These are phyloP conservation scores for Charanyca ferruginea DNA, from an alignment of 2,888 invertebrate species.

Conservation along the genomic window DNA sequence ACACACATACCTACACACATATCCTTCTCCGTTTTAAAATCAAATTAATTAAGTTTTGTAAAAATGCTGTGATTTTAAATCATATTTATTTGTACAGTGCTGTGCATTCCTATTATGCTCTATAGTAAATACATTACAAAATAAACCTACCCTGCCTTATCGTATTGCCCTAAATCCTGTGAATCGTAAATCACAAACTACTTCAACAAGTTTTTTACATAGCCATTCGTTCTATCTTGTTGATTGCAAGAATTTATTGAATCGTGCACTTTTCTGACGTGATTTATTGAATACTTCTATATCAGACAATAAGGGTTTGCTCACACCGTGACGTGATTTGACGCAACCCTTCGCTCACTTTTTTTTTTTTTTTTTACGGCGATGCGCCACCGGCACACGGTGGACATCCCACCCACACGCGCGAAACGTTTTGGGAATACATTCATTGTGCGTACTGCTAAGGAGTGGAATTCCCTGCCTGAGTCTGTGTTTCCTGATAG, in stretches of 20 bases:
- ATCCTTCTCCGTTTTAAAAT: no score
- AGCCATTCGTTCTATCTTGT: not conserved
- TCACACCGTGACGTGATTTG: not conserved
- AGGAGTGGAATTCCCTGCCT: no score
- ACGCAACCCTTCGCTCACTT: not conserved
- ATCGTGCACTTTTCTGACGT: slow-evolving; percentile 37
- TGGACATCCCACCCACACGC: no score
- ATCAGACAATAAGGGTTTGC: not conserved
- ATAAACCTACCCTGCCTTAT: not conserved
- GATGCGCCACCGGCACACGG: no score
- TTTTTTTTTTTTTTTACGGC: no score
- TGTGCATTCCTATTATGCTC: not conserved
- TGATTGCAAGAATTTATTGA: slow-evolving; percentile 26
- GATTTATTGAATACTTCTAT: slow-evolving; percentile 27
- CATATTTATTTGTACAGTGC: not conserved
- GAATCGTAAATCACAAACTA: slow-evolving; percentile 18
- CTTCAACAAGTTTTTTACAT: slow-evolving; percentile 11
- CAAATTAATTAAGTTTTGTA: no score
- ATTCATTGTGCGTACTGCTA: no score
- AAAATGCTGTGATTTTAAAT: no score
- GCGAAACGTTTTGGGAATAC: no score
- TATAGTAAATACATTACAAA: no score
- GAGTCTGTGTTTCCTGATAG: no score
- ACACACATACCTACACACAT: no score
- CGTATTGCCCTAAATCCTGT: not conserved